phyloP scores from a whole-genome alignment of 1,140 invertebrate species.

The Ceratitis capitata region DNA sequence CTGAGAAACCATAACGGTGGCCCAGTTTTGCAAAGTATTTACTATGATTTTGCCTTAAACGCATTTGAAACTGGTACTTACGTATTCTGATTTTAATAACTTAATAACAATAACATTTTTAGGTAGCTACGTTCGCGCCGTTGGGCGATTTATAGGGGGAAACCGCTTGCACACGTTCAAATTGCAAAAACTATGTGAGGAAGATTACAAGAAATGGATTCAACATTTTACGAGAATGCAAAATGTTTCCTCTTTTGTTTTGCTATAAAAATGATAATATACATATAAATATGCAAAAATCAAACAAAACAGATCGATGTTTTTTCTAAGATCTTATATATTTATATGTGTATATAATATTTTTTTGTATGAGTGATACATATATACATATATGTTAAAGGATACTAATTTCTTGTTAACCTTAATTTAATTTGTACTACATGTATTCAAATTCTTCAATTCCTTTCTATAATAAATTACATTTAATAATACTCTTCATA shows the following conservation, averaged over 20 bases:
- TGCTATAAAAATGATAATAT: slow-evolving; percentile 49
- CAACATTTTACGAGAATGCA: slow-evolving; percentile 51
- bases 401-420: neutral
- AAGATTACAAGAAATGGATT: slow-evolving; percentile 41
- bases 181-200: slow-evolving; percentile 46
- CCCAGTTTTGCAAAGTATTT: slow-evolving; percentile 56
- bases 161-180: slow-evolving; percentile 54
- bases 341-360: neutral
- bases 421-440: neutral
- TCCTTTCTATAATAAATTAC: neutral
- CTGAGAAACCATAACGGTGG: slow-evolving; percentile 51
- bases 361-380: neutral
- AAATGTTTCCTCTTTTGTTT: slow-evolving; percentile 50
- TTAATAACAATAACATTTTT: neutral
- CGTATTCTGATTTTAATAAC: neutral
- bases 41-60: slow-evolving; percentile 54
- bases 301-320: neutral
- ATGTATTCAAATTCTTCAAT: neutral
- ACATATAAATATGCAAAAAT: slow-evolving; percentile 39
- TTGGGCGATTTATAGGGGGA: slow-evolving; percentile 50
- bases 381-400: slow-evolving; percentile 30
- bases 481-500: neutral
- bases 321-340: neutral
- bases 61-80: slow-evolving; percentile 44
- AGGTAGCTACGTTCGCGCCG: slow-evolving; percentile 53